Conservation (phyloP, 2,113 vertebrate species). For the Excalfactoria chinensis region DNA sequence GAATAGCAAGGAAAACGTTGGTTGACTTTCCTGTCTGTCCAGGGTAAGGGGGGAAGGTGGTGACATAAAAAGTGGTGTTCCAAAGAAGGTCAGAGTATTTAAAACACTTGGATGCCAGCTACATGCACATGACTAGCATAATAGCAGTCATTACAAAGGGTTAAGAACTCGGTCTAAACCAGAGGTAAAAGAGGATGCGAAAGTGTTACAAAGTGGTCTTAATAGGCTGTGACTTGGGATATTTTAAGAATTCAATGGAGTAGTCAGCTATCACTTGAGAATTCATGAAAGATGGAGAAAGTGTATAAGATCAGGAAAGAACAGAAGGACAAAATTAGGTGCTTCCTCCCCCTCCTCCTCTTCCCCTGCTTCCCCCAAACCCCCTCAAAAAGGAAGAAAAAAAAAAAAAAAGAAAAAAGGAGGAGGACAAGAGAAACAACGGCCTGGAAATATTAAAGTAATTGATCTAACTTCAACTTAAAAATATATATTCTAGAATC, state of each 20-base stretch:
- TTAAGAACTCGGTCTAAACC: background rate
- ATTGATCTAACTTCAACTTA: background rate
- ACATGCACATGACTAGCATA: background rate
- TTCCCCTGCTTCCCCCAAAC: no score
- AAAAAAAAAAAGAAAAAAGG: background rate
- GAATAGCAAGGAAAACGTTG: background rate
- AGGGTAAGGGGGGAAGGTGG: background rate
- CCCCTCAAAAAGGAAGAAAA: background rate
- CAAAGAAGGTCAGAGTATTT: background rate
- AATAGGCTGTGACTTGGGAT: background rate
- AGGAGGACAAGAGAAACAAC: background rate
- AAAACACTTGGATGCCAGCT: background rate
- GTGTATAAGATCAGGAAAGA: background rate
- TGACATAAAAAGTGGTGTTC: background rate
- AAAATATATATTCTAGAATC: background rate
- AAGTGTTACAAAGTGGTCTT: background rate
- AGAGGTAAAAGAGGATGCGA: background rate
- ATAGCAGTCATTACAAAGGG: background rate
- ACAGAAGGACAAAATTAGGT: background rate
- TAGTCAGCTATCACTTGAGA: background rate
- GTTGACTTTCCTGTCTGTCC: background rate
- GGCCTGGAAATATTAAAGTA: background rate
- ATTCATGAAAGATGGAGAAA: background rate
- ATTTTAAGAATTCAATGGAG: background rate
- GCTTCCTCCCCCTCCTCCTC: no score